Evolutionary conservation across 2,888 invertebrate genomes (phyloP).

Genomic region (Dicycla oo): DNA sequence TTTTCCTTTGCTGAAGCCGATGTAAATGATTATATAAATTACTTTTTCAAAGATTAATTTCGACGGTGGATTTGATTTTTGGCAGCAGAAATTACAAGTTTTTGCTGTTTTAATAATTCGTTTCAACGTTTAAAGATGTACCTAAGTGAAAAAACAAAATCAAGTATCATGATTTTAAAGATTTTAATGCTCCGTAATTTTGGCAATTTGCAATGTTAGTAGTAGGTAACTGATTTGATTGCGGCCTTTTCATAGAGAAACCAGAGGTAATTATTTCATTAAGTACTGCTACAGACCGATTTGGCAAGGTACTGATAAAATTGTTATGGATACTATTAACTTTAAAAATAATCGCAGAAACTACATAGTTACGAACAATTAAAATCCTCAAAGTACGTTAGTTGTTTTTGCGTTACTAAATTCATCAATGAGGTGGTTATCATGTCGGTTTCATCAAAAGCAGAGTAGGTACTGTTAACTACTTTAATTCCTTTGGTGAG

Average conservation of each 20-base stretch:
- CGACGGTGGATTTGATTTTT: neutral
- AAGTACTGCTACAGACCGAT: constrained; percentile 48
- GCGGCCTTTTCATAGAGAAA: constrained; percentile 38
- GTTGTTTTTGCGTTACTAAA: constrained; percentile 15
- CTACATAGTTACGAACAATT: constrained; percentile 37
- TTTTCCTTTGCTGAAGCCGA: neutral
- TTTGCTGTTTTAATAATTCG: neutral
- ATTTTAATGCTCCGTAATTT: constrained; percentile 17
- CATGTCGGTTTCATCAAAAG: neutral
- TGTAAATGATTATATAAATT: neutral
- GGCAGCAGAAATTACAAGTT: neutral
- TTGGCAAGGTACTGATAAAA: constrained; percentile 46
- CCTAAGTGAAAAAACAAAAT: neutral
- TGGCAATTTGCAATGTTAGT: constrained; percentile 16
- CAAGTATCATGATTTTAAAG: neutral
- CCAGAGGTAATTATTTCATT: constrained; percentile 54
- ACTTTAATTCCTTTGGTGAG: neutral
- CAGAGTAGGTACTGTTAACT: neutral
- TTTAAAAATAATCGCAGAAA: constrained; percentile 19
- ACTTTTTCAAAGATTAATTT: neutral
- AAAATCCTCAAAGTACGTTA: constrained; percentile 15
- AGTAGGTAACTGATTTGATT: constrained; percentile 16
- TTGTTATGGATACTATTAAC: constrained; percentile 15
- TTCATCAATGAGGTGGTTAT: constrained; percentile 7
- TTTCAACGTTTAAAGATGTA: neutral